Evolutionary conservation across 2,797 vertebrate species (phyloP).

Genomic region (Betta splendens): DNA sequence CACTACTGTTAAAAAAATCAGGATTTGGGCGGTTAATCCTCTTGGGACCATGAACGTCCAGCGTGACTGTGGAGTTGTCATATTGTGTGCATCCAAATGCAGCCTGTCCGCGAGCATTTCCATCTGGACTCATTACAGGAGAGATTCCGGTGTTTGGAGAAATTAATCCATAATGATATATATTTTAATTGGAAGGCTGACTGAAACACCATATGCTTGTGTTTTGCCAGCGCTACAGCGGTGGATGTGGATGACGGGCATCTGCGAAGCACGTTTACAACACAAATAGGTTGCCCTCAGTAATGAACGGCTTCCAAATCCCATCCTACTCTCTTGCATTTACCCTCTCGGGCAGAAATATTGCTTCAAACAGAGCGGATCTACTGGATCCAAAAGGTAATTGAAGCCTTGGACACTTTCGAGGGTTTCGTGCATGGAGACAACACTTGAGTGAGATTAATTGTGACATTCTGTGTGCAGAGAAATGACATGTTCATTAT

Average conservation of each 20-base stretch:
- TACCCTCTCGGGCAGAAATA: constrained; percentile 3
- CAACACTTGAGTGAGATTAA: background rate
- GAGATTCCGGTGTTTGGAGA: constrained; percentile 18
- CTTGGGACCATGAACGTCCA: background rate
- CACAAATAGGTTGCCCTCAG: constrained; percentile 1
- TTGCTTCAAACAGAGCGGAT: constrained; percentile 13
- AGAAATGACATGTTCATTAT: background rate
- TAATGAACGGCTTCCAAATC: too few species aligned
- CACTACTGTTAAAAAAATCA: too few species aligned
- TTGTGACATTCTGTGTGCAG: background rate
- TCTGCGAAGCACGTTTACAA: constrained; percentile 1
- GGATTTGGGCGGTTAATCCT: too few species aligned
- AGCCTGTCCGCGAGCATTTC: constrained; percentile 23
- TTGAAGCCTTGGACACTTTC: background rate
- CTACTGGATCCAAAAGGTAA: constrained; percentile 7
- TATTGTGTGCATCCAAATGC: constrained; percentile 6
- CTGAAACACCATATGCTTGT: constrained; percentile 38
- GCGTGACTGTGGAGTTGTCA: background rate
- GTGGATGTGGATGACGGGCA: constrained; percentile 15
- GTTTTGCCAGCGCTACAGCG: constrained; percentile 11
- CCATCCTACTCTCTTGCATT: background rate
- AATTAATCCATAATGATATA: constrained; percentile 40
- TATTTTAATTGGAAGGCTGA: constrained; percentile 39
- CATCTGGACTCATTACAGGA: constrained; percentile 42
- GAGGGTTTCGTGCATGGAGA: too few species aligned